Evolutionary conservation across 2,113 vertebrate genomes (phyloP).

Genomic region (Cettia cetti): DNA sequence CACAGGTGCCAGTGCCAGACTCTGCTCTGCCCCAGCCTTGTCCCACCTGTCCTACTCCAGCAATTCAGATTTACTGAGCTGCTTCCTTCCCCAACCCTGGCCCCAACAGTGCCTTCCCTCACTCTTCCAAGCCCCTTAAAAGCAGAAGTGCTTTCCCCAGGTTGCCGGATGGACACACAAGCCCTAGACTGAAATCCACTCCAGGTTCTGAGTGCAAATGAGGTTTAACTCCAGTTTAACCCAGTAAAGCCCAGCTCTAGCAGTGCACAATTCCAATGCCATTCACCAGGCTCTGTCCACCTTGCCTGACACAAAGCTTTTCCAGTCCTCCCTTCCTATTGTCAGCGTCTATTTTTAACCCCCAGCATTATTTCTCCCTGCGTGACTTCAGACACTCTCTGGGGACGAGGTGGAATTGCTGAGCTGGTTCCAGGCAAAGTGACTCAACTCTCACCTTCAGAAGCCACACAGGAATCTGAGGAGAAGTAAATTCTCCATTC

Average conservation of each 20-base stretch:
- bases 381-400: slow-evolving; percentile 16
- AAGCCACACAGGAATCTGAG: neutral
- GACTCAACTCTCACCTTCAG: slow-evolving; percentile 46
- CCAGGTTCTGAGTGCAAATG: neutral
- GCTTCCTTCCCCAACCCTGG: neutral
- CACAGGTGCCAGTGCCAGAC: neutral
- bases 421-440: slow-evolving; percentile 43
- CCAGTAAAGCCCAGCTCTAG: neutral
- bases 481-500: neutral
- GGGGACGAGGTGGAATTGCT: slow-evolving; percentile 35
- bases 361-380: slow-evolving; percentile 33
- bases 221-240: neutral
- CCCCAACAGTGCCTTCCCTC: neutral
- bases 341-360: slow-evolving; percentile 58
- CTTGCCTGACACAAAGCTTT: neutral
- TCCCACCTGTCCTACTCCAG: neutral
- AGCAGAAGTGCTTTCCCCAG: neutral
- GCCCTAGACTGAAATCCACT: neutral
- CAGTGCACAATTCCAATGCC: neutral
- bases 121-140: neutral
- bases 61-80: neutral
- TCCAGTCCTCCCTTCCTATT: slow-evolving; percentile 21
- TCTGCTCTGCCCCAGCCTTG: neutral
- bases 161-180: neutral
- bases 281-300: neutral